phyloP scores from a whole-genome alignment of 2,888 invertebrate species.

The Melanotus villosus region DNA sequence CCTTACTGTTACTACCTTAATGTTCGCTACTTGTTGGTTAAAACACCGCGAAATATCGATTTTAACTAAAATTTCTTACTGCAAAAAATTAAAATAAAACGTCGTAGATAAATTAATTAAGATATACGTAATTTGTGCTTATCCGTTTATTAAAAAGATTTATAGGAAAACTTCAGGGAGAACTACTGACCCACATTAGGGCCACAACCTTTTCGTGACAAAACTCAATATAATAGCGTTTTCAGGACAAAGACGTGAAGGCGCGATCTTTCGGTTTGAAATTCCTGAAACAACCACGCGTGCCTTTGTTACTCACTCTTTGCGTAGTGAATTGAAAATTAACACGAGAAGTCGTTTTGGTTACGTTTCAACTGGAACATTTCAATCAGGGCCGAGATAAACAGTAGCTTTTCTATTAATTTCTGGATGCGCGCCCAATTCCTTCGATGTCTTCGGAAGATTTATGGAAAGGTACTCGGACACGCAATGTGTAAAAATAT shows the following conservation, averaged over 20 bases:
- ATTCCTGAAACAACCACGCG: slow-evolving; percentile 9
- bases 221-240: slow-evolving; percentile 26
- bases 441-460: not conserved
- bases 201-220: slow-evolving; percentile 39
- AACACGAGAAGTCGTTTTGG: not conserved
- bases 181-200: slow-evolving; percentile 32
- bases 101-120: too few relatives aligned
- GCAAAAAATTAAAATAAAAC: too few relatives aligned
- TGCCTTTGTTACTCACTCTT: slow-evolving; percentile 2
- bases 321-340: slow-evolving; percentile 5
- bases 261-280: slow-evolving; percentile 23
- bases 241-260: slow-evolving; percentile 29
- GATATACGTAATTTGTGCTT: too few relatives aligned
- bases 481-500: slow-evolving; percentile 16
- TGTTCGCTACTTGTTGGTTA: not conserved
- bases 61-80: too few relatives aligned
- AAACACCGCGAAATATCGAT: not conserved
- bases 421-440: too few relatives aligned
- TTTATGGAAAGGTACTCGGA: not conserved
- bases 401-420: too few relatives aligned
- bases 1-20: not conserved
- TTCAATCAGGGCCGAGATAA: too few relatives aligned
- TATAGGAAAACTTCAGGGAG: not conserved
- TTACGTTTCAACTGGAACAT: not conserved
- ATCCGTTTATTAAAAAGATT: too few relatives aligned